Base-by-base conservation (phyloP, 2,888 invertebrate species). In the Melieria crassipennis region DNA sequence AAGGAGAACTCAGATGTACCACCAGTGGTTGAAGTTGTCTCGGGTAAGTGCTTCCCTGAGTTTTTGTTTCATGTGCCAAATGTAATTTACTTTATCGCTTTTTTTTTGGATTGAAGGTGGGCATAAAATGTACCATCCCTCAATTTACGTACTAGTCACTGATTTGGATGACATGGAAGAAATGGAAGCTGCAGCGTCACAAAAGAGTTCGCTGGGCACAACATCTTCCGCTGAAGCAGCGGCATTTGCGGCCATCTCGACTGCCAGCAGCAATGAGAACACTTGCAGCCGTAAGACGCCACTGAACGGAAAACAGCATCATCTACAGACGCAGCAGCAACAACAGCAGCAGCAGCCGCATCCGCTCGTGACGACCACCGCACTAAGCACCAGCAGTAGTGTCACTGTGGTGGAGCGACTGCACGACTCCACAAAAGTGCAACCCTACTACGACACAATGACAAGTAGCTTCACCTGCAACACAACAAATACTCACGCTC, bases 91-190 rank as follows among this genome's bases (percentile, higher is more conserved):
- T 30, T 30, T 30, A 30, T 30, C 2, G 1, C 3, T 30, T 30
- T 30, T 30, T 30, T 1, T 30, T 30, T 30, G 30, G 30, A 30
- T 30, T 30, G 30, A 30, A 86, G 96, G 95, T 82, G 97, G 96
- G 65, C 93, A 95, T 75, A 93, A 95, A 85, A 95, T 99, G 95
- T 92, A 95, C 77, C 99, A 99, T 89, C 99, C 99, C 64, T 92
- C 95, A 74, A 94, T 95, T 87, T 99, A 97, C 88, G 96, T 97
- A 82, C 91, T 98, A 85, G 92, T 94, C 82, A 95, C 96, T 77
- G 94, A 94, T 87, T 90, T 95, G 91, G 96, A 95, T 88, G 91
- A 92, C 81, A 86, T 87, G 78, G 87, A 86, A 74, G 82, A 82
- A 73, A 79, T 85, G 80, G 87, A 88, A 75, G 84, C 85, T 60